Conservation (phyloP, 2,113 vertebrate species). For the Pseudonaja textilis region DNA sequence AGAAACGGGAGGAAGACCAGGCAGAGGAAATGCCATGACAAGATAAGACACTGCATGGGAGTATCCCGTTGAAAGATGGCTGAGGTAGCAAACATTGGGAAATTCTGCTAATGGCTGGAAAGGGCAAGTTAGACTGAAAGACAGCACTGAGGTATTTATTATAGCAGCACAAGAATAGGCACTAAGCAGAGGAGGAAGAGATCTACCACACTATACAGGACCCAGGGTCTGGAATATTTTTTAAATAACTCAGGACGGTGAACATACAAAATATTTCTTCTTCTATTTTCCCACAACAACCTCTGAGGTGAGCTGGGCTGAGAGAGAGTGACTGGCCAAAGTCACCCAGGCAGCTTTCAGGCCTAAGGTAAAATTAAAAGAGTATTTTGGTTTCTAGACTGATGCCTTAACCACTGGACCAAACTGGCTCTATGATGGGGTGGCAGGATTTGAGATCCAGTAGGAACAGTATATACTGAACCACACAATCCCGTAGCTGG, state of each 20-base stretch:
- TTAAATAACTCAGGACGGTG: background rate
- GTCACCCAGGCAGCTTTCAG: background rate
- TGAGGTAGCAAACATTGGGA: background rate
- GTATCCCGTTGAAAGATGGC: background rate
- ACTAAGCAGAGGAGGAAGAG: background rate
- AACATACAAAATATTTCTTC: background rate
- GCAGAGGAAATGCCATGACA: background rate
- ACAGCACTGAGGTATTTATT: background rate
- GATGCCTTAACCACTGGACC: background rate
- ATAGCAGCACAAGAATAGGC: background rate
- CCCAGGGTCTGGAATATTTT: background rate
- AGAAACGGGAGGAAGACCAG: background rate
- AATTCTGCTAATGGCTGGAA: background rate
- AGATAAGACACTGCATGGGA: background rate
- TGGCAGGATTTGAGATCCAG: background rate
- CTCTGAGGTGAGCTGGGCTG: background rate
- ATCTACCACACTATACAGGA: background rate
- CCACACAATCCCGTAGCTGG: background rate
- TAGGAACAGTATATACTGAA: background rate
- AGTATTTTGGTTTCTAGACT: background rate
- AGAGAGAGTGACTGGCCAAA: background rate
- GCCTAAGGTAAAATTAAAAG: background rate
- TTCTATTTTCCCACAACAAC: background rate
- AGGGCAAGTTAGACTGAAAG: background rate
- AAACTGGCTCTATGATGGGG: background rate